Percentiles rank a stretch among this genome's conserved stretches.
Evolutionary conservation across 2,797 vertebrate genomes (phyloP).

Genomic region (Poeciliopsis gracilis): DNA sequence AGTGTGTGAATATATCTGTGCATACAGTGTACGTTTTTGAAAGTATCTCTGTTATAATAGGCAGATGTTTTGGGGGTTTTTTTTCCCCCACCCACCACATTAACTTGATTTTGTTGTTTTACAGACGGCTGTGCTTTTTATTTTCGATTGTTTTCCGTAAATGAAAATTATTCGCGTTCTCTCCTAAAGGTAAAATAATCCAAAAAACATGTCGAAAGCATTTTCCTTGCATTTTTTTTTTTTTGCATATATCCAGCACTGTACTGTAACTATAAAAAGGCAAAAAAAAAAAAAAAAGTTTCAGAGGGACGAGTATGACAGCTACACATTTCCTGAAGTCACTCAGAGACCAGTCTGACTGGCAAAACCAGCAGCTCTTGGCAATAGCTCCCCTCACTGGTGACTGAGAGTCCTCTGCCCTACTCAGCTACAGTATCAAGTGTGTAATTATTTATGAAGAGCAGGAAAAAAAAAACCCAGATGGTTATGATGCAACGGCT

Average conservation of each 20-base stretch:
- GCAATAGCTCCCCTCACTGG: conserved; percentile 6
- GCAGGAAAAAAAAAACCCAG: not conserved
- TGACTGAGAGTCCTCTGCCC: conserved; percentile 7
- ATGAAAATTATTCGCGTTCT: conserved; percentile 16
- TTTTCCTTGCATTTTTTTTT: not conserved
- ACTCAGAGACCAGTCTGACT: conserved; percentile 13
- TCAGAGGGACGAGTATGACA: not conserved
- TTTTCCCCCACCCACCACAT: not conserved
- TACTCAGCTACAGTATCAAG: not conserved
- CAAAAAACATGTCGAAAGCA: not conserved
- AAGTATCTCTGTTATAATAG: conserved; percentile 3
- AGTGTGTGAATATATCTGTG: conserved; percentile 12
- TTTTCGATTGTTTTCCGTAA: conserved; percentile 5
- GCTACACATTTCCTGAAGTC: not conserved
- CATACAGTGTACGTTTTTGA: conserved; percentile 6
- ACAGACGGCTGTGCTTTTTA: conserved; percentile 33
- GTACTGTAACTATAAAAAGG: not conserved
- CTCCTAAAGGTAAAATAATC: not conserved
- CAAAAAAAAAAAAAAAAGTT: not conserved
- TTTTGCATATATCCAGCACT: conserved; percentile 5
- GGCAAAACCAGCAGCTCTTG: conserved; percentile 14
- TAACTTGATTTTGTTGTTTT: not conserved
- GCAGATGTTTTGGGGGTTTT: not conserved
- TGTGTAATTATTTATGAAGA: conserved; percentile 12
- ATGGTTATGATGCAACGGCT: not conserved